Evolutionary conservation across 2,797 vertebrate species (phyloP), one percentile per base, ranked within the genome.

Genomic region (Capromys pilorides): DNA sequence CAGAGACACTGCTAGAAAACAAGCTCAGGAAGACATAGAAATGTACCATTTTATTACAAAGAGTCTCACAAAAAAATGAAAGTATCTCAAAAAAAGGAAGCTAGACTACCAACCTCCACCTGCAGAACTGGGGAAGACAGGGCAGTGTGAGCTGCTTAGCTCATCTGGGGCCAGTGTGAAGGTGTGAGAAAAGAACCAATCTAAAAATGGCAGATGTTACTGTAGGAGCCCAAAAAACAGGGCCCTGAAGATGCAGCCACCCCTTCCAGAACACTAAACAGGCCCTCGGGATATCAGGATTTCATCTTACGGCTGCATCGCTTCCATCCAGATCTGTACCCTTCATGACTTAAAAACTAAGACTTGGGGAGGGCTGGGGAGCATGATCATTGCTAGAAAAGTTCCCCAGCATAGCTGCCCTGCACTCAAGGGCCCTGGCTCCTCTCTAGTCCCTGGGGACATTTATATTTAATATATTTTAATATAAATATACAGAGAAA

Each of bases 31-130:
- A 10, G 41, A 39, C 88, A n/a, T 97, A 98, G 98, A 98, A 98
- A 98, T 89, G 98, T 94, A 98, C 87, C 96, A 93, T 98, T 98
- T 98, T 98, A 98, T 98, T 98, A 98, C 98, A 98, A 98, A 98
- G 97, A 49, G 97, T 97, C 85, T 97, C 97, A 95, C 45, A 45
- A 45, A 98, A 98, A 98, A 98, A 98, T 96, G 97, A 97, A 97
- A 98, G 97, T 98, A 95, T 98, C 96, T 95, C 97, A 98, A 98
- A 97, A 79, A 79, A 96, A 80, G 59, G 82, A 93, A 97, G 93
- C 94, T 94, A 86, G 86, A 45, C 45, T 45, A 45, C 45, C 45
- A 45, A 45, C 45, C 45, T 45, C 45, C 45, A 45, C 45, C 45
- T 45, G 45, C 45, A 45, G 45, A 45, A 45, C 45, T 45, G 45